Percentiles rank a stretch among this genome's conserved stretches.
Conservation (phyloP, 1,140 invertebrate species). For the Scaptomyza hsui region DNA sequence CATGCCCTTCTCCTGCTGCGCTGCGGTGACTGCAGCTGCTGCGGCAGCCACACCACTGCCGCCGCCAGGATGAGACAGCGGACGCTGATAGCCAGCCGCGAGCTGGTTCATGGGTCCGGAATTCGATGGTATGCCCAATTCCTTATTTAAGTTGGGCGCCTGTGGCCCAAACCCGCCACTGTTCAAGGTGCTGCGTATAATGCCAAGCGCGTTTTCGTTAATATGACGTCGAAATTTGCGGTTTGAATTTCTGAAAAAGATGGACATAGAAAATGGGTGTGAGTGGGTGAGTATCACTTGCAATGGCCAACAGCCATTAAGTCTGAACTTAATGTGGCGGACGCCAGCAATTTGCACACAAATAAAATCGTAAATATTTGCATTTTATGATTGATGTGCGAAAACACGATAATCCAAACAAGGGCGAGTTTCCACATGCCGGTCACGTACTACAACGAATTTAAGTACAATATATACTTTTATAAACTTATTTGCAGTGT, state of each 20-base stretch:
- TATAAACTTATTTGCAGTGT: slow-evolving; percentile 1
- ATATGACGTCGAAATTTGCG: slow-evolving; percentile 81
- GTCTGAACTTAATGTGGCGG: slow-evolving; percentile 45
- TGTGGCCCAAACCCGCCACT: slow-evolving; percentile 80
- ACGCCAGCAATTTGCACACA: slow-evolving; percentile 65
- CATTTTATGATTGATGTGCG: slow-evolving; percentile 81
- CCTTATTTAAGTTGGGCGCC: slow-evolving; percentile 77
- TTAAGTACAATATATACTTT: slow-evolving; percentile 4
- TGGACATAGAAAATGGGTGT: slow-evolving; percentile 3
- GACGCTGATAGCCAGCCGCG: slow-evolving; percentile 79
- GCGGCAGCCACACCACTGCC: slow-evolving; percentile 78
- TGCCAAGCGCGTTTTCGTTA: slow-evolving; percentile 78
- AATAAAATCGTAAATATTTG: slow-evolving; percentile 80
- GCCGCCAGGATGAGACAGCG: slow-evolving; percentile 77
- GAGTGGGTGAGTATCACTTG: neutral
- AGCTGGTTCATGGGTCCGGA: slow-evolving; percentile 79
- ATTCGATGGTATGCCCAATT: slow-evolving; percentile 77
- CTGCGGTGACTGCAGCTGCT: slow-evolving; percentile 75
- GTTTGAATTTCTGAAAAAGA: slow-evolving; percentile 69
- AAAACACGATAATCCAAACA: slow-evolving; percentile 53
- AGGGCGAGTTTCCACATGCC: slow-evolving; percentile 50
- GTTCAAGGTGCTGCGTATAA: slow-evolving; percentile 73
- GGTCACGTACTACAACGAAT: slow-evolving; percentile 51
- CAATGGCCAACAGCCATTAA: neutral
- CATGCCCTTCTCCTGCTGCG: slow-evolving; percentile 81